Base-by-base conservation (phyloP, 2,113 vertebrate species). In the Chlorodrepanis virens region DNA sequence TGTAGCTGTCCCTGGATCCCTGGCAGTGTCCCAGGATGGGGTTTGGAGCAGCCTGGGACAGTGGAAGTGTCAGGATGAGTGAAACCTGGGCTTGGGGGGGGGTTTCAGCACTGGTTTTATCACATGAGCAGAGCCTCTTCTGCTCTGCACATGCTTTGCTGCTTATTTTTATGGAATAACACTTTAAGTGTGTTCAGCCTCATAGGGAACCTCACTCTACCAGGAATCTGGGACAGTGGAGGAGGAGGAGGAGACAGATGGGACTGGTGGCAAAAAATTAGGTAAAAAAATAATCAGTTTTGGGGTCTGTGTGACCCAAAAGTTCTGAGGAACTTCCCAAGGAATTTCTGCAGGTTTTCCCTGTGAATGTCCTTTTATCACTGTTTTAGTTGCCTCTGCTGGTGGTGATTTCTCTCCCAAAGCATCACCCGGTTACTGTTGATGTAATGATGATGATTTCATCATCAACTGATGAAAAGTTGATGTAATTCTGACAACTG, bases 91-190 rank as follows among this genome's bases (percentile, higher is more conserved):
- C 3, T 31, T 60, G 28, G 50, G 70, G 21, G 10, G 50, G 70
- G 21, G 10, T 71, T n/a, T 52, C 6, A 1, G 69, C 0, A 3
- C 2, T 12, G 10, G 4, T 2, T 8, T 40, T 57, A 18, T 17
- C 25, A 20, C 52, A 13, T 8, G 11, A 18, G 4, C 37, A 54
- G 37, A 86, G 44, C 44, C 28, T 61, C 10, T 39, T 25, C 70
- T 50, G 8, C 70, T 42, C 79, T 47, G 37, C 45, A 16, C 0
- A 0, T 2, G 21, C 9, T 52, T 59, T 24, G 8, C 18, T 59
- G 29, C 37, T 87, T 27, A 2, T 54, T 90, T 84, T 78, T 64
- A 47, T 19, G 61, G 78, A 57, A 49, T 21, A 72, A 76, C 29
- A 3, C 39, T 61, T 42, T 4, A 14, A 90, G 83, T 65, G 23